phyloP scores from a whole-genome alignment of 2,113 vertebrate species.

The Psittacus erithacus region DNA sequence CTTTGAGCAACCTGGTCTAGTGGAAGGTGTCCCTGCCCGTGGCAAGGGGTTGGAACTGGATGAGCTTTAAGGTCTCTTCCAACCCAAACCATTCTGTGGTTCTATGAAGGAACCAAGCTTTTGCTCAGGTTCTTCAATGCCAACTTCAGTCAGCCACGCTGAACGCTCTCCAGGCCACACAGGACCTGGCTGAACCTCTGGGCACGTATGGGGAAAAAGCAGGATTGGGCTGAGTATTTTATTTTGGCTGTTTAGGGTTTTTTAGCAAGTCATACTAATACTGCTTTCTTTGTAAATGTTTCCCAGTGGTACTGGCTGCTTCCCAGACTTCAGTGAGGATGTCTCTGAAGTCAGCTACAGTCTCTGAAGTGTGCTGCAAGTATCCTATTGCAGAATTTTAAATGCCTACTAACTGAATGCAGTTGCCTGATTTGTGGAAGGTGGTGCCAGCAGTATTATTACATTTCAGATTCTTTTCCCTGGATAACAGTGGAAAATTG shows the following conservation, averaged over 20 bases:
- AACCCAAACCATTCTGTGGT: not conserved
- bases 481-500: constrained; percentile 61
- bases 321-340: constrained; percentile 52
- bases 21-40: not conserved
- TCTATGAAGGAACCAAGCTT: not conserved
- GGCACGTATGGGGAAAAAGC: not conserved
- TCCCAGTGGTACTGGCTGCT: constrained; percentile 53
- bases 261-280: constrained; percentile 57
- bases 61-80: not conserved
- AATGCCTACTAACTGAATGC: constrained; percentile 65
- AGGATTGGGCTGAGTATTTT: not conserved
- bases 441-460: constrained; percentile 78
- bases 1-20: not conserved
- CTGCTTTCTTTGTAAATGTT: constrained; percentile 42
- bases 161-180: not conserved
- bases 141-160: not conserved
- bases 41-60: not conserved
- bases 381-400: constrained; percentile 71
- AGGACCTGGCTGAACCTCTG: not conserved
- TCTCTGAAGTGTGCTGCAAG: constrained; percentile 64
- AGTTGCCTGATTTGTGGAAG: constrained; percentile 67
- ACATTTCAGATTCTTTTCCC: constrained; percentile 69
- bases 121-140: not conserved
- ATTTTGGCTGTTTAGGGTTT: constrained; percentile 2
- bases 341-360: constrained; percentile 70